phyloP scores from a whole-genome alignment of 2,797 vertebrate genomes.

The Thamnophis elegans region DNA sequence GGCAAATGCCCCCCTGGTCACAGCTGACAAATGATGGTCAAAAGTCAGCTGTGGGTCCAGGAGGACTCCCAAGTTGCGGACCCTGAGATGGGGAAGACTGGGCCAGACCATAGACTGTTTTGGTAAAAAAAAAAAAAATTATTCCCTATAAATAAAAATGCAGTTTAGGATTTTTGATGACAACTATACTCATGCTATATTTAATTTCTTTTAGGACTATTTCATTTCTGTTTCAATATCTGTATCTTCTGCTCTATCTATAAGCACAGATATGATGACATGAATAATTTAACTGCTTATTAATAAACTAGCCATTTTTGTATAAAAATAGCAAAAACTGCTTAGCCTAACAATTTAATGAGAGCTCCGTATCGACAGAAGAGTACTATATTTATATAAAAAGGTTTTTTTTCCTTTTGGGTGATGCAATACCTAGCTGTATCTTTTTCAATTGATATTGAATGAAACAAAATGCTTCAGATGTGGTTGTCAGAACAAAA shows the following conservation, averaged over 20 bases:
- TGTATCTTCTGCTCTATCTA: not conserved
- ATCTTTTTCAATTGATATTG: not conserved
- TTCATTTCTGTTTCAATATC: not conserved
- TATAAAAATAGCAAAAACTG: not conserved
- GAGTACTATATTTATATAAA: not conserved
- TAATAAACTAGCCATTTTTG: not conserved
- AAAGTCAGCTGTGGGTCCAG: too few relatives aligned
- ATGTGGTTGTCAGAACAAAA: not conserved
- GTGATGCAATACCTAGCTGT: not conserved
- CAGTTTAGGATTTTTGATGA: not conserved
- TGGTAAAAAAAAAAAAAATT: too few relatives aligned
- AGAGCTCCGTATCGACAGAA: not conserved
- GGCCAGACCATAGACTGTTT: not conserved
- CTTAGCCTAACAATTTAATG: not conserved
- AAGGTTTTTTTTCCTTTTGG: not conserved
- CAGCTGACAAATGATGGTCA: too few relatives aligned
- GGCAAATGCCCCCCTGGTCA: too few relatives aligned
- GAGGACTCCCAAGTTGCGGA: too few relatives aligned
- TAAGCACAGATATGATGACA: not conserved
- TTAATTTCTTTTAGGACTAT: not conserved
- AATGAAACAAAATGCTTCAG: not conserved
- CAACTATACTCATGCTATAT: not conserved
- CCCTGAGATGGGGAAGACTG: not conserved
- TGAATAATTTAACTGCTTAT: not conserved
- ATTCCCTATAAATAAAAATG: not conserved